Base-by-base conservation (phyloP, 2,888 invertebrate species). In the Corbicula japonica region DNA sequence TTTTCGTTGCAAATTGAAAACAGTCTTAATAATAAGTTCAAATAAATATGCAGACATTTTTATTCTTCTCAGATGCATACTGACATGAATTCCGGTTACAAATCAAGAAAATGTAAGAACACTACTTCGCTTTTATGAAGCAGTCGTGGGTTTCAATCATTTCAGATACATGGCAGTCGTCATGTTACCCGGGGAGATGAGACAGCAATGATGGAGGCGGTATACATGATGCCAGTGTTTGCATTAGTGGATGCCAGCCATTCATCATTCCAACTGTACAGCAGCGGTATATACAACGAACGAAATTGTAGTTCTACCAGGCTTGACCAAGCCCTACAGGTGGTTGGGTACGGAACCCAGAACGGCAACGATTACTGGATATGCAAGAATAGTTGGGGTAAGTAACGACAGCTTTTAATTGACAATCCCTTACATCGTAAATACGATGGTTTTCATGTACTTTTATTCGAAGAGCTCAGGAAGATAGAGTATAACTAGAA, bases 331-430 rank as follows among this genome's bases (percentile, higher is more conserved):
- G 81, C 56, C 5, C 38, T 86, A 10, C 84, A 81, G 69, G 66
- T 87, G 1, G 86, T 87, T 4, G 87, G 87, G 0, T 87, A 84
- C 48, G 86, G 86, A 12, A 54, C 73, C 2, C 32, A 69, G 52
- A 32, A 69, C 10, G 84, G 82, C 6, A 69, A 68, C 6, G 87
- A 87, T 26, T 87, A 77, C 54, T 87, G 87, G 87, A 87, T 87
- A 15, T 86, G 84, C 18, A 86, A 76, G 72, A 87, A 87, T 52
- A 85, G 84, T 41, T 87, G 97, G 97, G 95, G 86, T 87, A 73
- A 54, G 66, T 68, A 44, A 12, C 15, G 21, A n/a, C n/a, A n/a
- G n/a, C n/a, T n/a, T 44, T 44, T 21, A n/a, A n/a, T 44, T 5
- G 15, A n/a, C 15, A 44, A 5, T n/a, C 41, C 8, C 15, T 8